Percentiles rank a stretch among this genome's conserved stretches.
phyloP scores from a whole-genome alignment of 2,888 invertebrate genomes.

The Chymomyza amoena region DNA sequence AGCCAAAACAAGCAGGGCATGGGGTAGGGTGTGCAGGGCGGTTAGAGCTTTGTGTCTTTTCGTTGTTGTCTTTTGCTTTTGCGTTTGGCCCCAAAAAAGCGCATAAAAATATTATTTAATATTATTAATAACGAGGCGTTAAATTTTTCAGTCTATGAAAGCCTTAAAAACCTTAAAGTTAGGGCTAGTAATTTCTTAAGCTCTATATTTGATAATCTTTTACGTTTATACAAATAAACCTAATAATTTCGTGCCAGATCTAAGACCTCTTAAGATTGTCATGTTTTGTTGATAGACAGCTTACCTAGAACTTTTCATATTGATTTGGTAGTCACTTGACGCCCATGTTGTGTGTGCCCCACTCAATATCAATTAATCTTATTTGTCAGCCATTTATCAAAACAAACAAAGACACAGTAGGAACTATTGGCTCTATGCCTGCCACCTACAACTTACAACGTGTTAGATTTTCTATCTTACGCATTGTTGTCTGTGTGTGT shows the following conservation, averaged over 20 bases:
- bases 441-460: slow-evolving; percentile 20
- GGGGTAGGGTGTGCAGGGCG: slow-evolving; percentile 12
- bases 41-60: slow-evolving; percentile 23
- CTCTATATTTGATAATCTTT: not conserved
- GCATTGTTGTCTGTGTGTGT: slow-evolving; percentile 12
- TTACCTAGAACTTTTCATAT: not conserved
- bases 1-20: slow-evolving; percentile 13
- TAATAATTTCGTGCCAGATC: slow-evolving; percentile 41
- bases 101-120: slow-evolving; percentile 57
- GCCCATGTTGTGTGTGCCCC: not conserved
- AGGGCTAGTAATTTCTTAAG: not conserved
- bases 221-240: not conserved
- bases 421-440: slow-evolving; percentile 23
- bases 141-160: slow-evolving; percentile 29
- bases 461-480: not conserved
- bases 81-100: slow-evolving; percentile 58
- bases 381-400: slow-evolving; percentile 67
- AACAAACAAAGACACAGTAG: slow-evolving; percentile 42
- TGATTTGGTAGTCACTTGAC: not conserved
- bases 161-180: no score
- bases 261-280: slow-evolving; percentile 66
- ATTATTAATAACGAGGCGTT: slow-evolving; percentile 54
- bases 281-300: slow-evolving; percentile 43
- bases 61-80: slow-evolving; percentile 27
- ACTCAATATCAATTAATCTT: slow-evolving; percentile 69